Conservation (phyloP, 37 sponge, comb jelly and placozoan genomes). For the Halichondria panicea region DNA sequence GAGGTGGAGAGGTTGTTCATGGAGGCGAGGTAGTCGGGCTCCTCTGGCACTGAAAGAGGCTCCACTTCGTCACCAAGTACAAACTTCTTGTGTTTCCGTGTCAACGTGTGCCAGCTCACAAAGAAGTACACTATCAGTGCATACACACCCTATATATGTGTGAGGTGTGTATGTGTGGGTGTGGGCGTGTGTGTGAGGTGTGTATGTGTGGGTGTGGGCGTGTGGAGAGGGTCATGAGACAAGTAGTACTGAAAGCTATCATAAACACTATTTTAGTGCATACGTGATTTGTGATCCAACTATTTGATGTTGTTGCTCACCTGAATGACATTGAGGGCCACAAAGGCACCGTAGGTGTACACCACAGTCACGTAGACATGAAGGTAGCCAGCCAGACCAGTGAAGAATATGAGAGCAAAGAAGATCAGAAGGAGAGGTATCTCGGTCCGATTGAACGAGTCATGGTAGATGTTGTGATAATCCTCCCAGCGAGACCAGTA, state of each 20-base stretch:
- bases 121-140: conserved; percentile 62
- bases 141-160: conserved; percentile 49
- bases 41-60: conserved; percentile 40
- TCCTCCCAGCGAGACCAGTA: conserved; percentile 79
- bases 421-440: conserved; percentile 61
- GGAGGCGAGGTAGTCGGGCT: conserved; percentile 42
- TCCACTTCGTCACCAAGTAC: conserved; percentile 53
- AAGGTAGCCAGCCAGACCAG: conserved; percentile 46
- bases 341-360: conserved; percentile 56
- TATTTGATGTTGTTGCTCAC: conserved; percentile 17
- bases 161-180: neutral
- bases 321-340: conserved; percentile 52
- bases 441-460: conserved; percentile 73
- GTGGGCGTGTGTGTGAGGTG: neutral
- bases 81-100: conserved; percentile 56
- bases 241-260: neutral
- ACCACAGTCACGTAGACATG: conserved; percentile 62
- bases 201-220: too few relatives aligned
- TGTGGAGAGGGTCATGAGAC: too few relatives aligned
- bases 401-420: conserved; percentile 48
- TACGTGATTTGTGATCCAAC: neutral
- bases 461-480: conserved; percentile 63
- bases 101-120: conserved; percentile 64
- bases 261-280: neutral
- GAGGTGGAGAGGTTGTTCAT: conserved; percentile 21